phyloP scores from a whole-genome alignment of 2,113 vertebrate species.

The Ctenodactylus gundi region DNA sequence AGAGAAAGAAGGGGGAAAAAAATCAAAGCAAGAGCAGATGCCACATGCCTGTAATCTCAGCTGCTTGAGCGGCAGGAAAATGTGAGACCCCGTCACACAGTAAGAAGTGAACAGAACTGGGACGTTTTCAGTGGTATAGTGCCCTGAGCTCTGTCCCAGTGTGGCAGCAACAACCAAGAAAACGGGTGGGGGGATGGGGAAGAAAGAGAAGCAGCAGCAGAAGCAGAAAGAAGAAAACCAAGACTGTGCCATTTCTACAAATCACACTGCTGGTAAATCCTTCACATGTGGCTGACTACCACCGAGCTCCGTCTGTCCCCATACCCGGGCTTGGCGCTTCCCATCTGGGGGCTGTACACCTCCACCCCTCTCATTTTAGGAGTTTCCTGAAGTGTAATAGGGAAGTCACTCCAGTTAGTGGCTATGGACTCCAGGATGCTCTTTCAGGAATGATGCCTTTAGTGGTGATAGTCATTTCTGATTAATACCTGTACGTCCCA shows the following conservation, averaged over 20 bases:
- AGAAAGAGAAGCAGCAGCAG: background rate
- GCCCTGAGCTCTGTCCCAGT: background rate
- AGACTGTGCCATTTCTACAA: background rate
- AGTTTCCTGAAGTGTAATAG: background rate
- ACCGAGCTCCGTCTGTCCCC: background rate
- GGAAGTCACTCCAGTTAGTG: background rate
- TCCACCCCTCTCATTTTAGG: background rate
- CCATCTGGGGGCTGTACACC: rapidly evolving
- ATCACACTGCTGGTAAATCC: background rate
- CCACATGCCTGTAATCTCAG: background rate
- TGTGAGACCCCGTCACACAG: background rate
- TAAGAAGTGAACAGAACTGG: background rate
- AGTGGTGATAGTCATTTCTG: background rate
- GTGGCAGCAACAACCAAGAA: background rate
- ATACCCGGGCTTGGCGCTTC: background rate
- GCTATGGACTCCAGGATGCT: too few relatives aligned
- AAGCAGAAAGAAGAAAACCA: background rate
- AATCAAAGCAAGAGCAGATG: background rate
- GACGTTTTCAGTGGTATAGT: too few relatives aligned
- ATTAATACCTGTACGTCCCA: background rate
- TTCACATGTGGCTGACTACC: too few relatives aligned
- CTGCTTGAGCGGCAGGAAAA: background rate
- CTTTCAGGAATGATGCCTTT: background rate
- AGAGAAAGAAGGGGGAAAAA: background rate
- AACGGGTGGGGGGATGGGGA: too few relatives aligned